phyloP scores from a whole-genome alignment of 2,888 invertebrate species.

The Sabatieria punctata region DNA sequence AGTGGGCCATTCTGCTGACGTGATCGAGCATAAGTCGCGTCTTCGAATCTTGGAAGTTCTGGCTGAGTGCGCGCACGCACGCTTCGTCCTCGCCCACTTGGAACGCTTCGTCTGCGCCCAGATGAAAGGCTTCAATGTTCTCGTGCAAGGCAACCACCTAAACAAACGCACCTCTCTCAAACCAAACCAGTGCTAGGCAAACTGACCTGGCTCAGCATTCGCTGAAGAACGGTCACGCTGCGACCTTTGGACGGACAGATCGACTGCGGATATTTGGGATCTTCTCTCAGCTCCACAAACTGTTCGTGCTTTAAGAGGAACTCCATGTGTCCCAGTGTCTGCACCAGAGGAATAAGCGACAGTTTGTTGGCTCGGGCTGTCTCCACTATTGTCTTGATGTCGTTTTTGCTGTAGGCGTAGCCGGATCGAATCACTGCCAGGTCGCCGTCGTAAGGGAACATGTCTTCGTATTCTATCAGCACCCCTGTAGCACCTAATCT shows the following conservation, averaged over 20 bases:
- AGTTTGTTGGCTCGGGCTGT: conserved; percentile 30
- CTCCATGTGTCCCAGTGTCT: conserved; percentile 38
- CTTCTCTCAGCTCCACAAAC: conserved; percentile 32
- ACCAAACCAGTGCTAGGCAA: conserved; percentile 24
- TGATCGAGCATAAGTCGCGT: neutral
- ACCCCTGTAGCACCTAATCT: conserved; percentile 38
- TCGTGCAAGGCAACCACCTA: conserved; percentile 32
- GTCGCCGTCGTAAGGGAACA: conserved; percentile 42
- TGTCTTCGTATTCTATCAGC: conserved; percentile 47
- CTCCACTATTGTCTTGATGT: conserved; percentile 26
- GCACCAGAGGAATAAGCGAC: conserved; percentile 38
- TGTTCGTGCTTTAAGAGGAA: conserved; percentile 33
- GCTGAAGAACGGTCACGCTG: conserved; percentile 25
- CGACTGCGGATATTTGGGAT: conserved; percentile 36
- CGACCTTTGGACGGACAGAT: conserved; percentile 17
- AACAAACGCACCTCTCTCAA: conserved; percentile 17
- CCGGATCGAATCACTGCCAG: conserved; percentile 19
- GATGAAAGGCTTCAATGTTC: conserved; percentile 34
- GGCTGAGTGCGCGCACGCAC: neutral
- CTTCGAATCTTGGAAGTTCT: neutral
- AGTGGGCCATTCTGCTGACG: neutral
- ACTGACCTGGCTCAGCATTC: conserved; percentile 38
- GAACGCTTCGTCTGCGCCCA: conserved; percentile 36
- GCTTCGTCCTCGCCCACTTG: conserved; percentile 13
- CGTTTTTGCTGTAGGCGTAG: conserved; percentile 17